phyloP scores from a whole-genome alignment of 1,140 invertebrate species.

The Alviniconcha marisindica region DNA sequence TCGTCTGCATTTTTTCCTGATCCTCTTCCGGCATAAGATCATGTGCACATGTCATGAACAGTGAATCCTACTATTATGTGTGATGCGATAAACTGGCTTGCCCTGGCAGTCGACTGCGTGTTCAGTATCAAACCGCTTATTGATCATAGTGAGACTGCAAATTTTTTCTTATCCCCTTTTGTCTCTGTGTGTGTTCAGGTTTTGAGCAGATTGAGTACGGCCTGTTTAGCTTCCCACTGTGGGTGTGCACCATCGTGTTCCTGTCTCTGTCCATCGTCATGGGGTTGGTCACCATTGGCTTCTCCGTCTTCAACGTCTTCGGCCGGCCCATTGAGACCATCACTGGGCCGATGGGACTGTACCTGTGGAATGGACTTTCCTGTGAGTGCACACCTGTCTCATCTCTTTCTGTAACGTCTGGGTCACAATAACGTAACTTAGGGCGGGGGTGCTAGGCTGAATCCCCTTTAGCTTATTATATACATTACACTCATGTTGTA shows the following conservation, averaged over 20 bases:
- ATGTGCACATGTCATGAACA: not conserved
- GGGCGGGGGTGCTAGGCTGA: too few relatives aligned
- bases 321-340: slow-evolving; percentile 85
- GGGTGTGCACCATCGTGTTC: slow-evolving; percentile 83
- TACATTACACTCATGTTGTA: too few relatives aligned
- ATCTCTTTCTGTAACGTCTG: not conserved
- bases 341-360: slow-evolving; percentile 86
- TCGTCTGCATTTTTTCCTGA: too few relatives aligned
- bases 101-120: not conserved
- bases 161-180: not conserved
- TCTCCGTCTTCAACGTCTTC: slow-evolving; percentile 87
- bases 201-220: slow-evolving; percentile 85
- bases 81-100: not conserved
- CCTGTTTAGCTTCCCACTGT: slow-evolving; percentile 84
- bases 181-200: slow-evolving; percentile 75
- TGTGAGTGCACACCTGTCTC: slow-evolving; percentile 80
- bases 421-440: too few relatives aligned
- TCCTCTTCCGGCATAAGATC: not conserved
- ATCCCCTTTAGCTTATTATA: too few relatives aligned
- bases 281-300: slow-evolving; percentile 83
- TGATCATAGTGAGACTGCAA: not conserved
- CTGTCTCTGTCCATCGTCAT: slow-evolving; percentile 83
- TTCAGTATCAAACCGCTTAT: not conserved
- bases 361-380: slow-evolving; percentile 86
- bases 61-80: too few relatives aligned